Percentiles rank a stretch among this genome's conserved stretches.
Conservation (phyloP, 2,113 vertebrate genomes). For the Etheostoma cragini region DNA sequence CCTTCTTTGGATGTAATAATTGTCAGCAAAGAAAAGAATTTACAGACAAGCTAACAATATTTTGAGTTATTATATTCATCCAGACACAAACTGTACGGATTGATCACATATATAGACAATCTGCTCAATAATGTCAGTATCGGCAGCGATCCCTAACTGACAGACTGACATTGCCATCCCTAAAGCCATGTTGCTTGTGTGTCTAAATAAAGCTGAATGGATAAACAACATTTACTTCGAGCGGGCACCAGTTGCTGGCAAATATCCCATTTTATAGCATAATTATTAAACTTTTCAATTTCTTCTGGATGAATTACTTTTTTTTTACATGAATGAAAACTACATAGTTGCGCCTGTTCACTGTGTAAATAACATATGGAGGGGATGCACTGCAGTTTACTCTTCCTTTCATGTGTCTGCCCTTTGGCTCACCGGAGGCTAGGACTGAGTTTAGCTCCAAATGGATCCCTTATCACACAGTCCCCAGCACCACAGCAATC, state of each 20-base stretch:
- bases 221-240: not conserved
- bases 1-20: slow-evolving; percentile 5
- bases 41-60: not conserved
- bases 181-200: not conserved
- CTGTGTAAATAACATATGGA: slow-evolving; percentile 20
- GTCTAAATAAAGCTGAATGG: not conserved
- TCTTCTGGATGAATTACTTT: not conserved
- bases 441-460: slow-evolving; percentile 40
- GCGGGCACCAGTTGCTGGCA: not conserved
- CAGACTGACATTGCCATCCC: not conserved
- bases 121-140: not conserved
- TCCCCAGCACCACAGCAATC: slow-evolving; percentile 38
- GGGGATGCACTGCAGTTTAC: slow-evolving; percentile 34
- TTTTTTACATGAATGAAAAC: slow-evolving; percentile 8
- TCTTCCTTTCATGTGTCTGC: slow-evolving; percentile 17
- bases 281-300: slow-evolving; percentile 4
- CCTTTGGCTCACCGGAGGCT: slow-evolving; percentile 44
- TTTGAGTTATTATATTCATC: not conserved
- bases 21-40: slow-evolving; percentile 4
- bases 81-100: not conserved
- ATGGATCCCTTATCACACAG: slow-evolving; percentile 57
- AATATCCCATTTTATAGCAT: not conserved
- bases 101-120: not conserved
- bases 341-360: not conserved
- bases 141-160: not conserved